Conservation (phyloP, 2,113 vertebrate genomes). For the Sporophila hypoxantha region DNA sequence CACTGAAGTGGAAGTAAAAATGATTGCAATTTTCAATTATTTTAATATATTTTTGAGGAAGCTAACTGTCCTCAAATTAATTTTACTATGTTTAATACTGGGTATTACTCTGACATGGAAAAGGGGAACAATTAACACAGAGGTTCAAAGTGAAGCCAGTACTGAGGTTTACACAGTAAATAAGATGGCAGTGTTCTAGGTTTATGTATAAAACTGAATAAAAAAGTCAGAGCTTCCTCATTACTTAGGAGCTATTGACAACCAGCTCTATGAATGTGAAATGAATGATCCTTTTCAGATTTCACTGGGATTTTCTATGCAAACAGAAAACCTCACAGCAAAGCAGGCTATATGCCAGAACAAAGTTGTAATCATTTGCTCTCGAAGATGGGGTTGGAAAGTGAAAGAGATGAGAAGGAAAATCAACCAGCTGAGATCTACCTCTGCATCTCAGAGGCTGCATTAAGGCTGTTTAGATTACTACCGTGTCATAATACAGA, state of each 20-base stretch:
- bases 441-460: neutral
- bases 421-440: neutral
- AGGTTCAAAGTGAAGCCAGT: neutral
- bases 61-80: neutral
- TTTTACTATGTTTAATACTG: neutral
- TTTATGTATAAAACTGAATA: neutral
- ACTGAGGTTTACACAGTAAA: neutral
- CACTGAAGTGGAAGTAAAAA: neutral
- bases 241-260: neutral
- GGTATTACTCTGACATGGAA: neutral
- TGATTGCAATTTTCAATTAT: neutral
- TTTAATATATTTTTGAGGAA: neutral
- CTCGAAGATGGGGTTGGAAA: neutral
- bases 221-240: neutral
- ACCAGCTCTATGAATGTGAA: neutral
- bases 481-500: neutral
- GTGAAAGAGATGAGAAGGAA: neutral
- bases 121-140: neutral
- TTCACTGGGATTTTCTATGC: neutral
- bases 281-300: neutral
- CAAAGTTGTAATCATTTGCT: neutral
- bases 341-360: neutral
- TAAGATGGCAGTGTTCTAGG: neutral
- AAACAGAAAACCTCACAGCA: neutral
- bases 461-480: neutral